Evolutionary conservation across 2,113 vertebrate genomes (phyloP), one percentile per base, ranked within the genome.

Genomic region (Benitochromis conjunctus): DNA sequence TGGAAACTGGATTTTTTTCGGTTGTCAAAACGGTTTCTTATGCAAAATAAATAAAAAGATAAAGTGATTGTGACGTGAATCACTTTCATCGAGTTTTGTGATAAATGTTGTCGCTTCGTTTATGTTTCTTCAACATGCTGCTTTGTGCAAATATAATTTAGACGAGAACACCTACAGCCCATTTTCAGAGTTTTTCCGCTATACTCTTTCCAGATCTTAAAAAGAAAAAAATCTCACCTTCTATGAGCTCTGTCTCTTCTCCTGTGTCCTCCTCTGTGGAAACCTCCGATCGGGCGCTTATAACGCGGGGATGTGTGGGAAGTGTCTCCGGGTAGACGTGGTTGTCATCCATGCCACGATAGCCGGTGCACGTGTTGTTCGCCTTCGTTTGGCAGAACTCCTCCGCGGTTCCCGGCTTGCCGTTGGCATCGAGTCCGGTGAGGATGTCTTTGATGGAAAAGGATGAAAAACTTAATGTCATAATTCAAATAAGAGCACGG

Each of bases 381-480:
- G 81, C 29, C 53, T 80, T 53, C 7, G 57, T 29, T 1, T 64
- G 51, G 71, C 64, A 18, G 4, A 36, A 62, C 58, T n/a, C 66
- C n/a, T 66, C 83, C 71, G 79, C 7, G 7, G 21, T 19, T 9
- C 18, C 55, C 31, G 62, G 36, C 60, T 41, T 83, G 13, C 26
- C 86, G 13, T 51, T 19, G 14, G 69, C 77, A 31, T 92, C 92
- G 19, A 48, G 88, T 83, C 92, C 86, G n/a, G 91, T 96, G 26
- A 97, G 93, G 56, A 97, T 97, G 81, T 96, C 94, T 83, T 95
- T 91, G 81, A 97, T 97, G 1, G 94, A 96, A 88, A 97, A 97
- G 7, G 95, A 92, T 46, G 94, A 96, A 81, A 92, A 93, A 79
- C 88, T 94, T 69, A 92, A 91, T 43, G 95, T 94, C 96, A 97